Evolutionary conservation across 2,113 vertebrate genomes (phyloP).

Genomic region (Sebastes fasciatus): DNA sequence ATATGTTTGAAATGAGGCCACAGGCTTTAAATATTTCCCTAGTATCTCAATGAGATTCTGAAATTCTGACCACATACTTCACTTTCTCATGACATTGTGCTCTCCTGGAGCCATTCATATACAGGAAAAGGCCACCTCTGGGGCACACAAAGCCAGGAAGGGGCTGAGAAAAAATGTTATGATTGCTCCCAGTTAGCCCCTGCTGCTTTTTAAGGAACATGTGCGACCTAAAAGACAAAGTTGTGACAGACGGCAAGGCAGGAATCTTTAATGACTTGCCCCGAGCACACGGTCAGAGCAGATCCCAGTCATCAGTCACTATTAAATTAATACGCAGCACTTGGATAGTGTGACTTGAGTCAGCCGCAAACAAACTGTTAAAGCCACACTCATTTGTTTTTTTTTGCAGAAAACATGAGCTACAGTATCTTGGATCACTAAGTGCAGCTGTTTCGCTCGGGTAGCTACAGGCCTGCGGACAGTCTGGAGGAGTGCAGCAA

Average conservation of each 20-base stretch:
- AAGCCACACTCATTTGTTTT: not conserved
- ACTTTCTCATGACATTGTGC: constrained; percentile 72
- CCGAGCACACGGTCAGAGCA: constrained; percentile 50
- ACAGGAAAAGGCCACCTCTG: constrained; percentile 79
- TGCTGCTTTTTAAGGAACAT: constrained; percentile 70
- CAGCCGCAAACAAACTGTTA: not conserved
- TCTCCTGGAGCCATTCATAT: constrained; percentile 58
- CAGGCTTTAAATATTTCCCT: constrained; percentile 7
- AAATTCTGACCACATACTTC: constrained; percentile 13
- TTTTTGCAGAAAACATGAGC: not conserved
- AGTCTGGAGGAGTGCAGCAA: constrained; percentile 1
- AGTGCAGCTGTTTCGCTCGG: not conserved
- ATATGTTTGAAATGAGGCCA: not conserved
- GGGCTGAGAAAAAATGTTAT: constrained; percentile 71
- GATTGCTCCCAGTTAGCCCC: constrained; percentile 60
- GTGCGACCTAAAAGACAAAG: constrained; percentile 72
- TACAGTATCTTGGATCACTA: not conserved
- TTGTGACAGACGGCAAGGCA: constrained; percentile 76
- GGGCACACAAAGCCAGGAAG: constrained; percentile 82
- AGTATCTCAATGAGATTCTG: constrained; percentile 33
- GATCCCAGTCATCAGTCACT: constrained; percentile 18
- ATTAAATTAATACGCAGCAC: not conserved
- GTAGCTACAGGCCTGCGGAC: constrained; percentile 14
- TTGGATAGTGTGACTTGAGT: constrained; percentile 17
- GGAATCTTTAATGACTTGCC: constrained; percentile 79